Evolutionary conservation across 2,888 invertebrate genomes (phyloP), one percentile per base, ranked within the genome.

Genomic region (Apodemia hepburni): DNA sequence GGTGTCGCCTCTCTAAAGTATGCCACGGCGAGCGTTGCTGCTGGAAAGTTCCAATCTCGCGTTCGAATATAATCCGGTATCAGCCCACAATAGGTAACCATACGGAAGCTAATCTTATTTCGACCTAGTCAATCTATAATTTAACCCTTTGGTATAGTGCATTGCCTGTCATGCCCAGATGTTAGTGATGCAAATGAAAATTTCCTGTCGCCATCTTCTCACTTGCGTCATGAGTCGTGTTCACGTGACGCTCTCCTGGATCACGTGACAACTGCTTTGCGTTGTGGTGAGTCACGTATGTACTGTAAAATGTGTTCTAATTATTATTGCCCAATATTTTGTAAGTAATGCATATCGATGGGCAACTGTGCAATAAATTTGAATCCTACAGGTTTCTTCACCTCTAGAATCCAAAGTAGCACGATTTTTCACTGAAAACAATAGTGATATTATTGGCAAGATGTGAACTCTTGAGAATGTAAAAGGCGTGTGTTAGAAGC

Each of bases 51-150:
- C 61, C 58, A 68, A 54, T 70, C 77, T 76, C 75, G 74, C 76
- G 78, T 79, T 57, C 57, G 75, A 75, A 76, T 74, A 79, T 73
- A 75, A 84, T 82, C 84, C 84, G 81, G 87, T 88, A 81, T 88
- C 88, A 88, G 88, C 88, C 89, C 87, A 84, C 87, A 70, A 68
- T 90, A 89, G 90, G 89, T 89, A 90, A 90, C 76, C 72, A 82
- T 76, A 85, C 85, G 87, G 87, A 81, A 74, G 73, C 81, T 76
- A 74, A 79, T 81, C 81, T 78, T 75, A 73, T 27, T 29, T 54
- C 54, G 54, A 29, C 54, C 22, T 29, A 29, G 15, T 22, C 22
- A 51, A 51, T 47, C 60, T 42, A 18, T 29, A 42, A 60, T 18
- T 35, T 42, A 9, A 38, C 12, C 38, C 11, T 12, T 59, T 11